Evolutionary conservation across 1,140 invertebrate species (phyloP), one percentile per base, ranked within the genome.

Genomic region (Andrena cerasifolii): DNA sequence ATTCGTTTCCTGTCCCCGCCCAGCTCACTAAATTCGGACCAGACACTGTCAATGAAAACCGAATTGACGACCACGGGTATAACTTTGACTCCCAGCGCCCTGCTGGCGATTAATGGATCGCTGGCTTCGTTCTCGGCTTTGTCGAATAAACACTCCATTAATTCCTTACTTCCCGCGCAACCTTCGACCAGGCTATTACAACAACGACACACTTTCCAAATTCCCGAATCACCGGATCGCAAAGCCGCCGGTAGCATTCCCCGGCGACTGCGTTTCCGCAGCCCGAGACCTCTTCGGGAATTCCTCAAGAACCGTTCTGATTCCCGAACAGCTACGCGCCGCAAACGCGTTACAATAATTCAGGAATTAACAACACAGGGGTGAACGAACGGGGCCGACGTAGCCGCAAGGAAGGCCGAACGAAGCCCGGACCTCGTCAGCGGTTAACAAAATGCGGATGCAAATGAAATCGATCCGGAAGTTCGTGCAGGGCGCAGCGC

Each of bases 1-100:
- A 79, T 79, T 79, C 78, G 78, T 79, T 79, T 76, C 78, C 72
- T 62, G 78, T 75, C 62, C 40, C 78, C 78, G 78, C 78, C 78
- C 78, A 67, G 78, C 45, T 45, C 78, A 79, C 78, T 79, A 79
- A 79, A 79, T 79, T 79, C 63, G 45, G 45, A 65, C 51, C 78
- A 79, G 72, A 66, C 72, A 67, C 78, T 79, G 78, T 79, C 78
- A 79, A 79, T 79, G 78, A 79, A 79, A 79, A 79, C 59, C 78
- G 65, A 79, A 79, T 79, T 75, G 78, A 79, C 78, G 72, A 76
- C 63, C 62, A 10, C 24, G 78, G 4, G 45, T 79, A 67, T 79
- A 79, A 79, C 78, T 79, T 79, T 75, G 78, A 79, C 71, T 76
- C 62, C 40, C n/a, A 54, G 24, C 16, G 14, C 5, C 26, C 75